phyloP scores from a whole-genome alignment of 2,888 invertebrate genomes.

The Aspidiotus rigidus region DNA sequence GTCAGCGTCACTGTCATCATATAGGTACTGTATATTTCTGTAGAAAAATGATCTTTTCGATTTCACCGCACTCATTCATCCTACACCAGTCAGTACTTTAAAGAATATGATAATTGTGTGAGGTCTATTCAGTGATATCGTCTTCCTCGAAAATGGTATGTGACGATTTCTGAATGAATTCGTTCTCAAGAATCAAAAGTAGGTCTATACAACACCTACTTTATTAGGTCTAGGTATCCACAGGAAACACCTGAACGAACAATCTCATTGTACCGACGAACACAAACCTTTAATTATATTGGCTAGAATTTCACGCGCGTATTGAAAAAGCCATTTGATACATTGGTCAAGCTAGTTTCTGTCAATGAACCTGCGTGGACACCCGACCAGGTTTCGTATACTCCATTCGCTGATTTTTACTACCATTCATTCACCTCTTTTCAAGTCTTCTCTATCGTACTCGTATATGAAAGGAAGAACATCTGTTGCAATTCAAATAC shows the following conservation, averaged over 20 bases:
- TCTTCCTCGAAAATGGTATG: too few relatives aligned
- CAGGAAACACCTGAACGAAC: not conserved
- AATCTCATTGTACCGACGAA: not conserved
- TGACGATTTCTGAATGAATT: too few relatives aligned
- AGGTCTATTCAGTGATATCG: too few relatives aligned
- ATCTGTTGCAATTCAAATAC: conserved; percentile 11
- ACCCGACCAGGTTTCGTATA: conserved; percentile 1
- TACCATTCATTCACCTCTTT: not conserved
- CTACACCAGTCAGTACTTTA: too few relatives aligned
- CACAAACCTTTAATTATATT: not conserved
- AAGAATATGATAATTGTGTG: too few relatives aligned
- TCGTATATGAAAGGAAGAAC: conserved; percentile 10
- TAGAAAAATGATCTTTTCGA: too few relatives aligned
- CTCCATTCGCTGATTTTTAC: conserved; percentile 4
- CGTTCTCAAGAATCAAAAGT: too few relatives aligned
- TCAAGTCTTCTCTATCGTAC: not conserved
- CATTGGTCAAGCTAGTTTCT: not conserved
- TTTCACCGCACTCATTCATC: too few relatives aligned
- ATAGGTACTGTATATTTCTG: too few relatives aligned
- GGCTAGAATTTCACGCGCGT: not conserved
- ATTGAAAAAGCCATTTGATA: not conserved
- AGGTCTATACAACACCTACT: too few relatives aligned
- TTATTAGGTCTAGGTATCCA: not conserved
- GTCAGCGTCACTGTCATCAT: too few relatives aligned
- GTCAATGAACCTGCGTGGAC: not conserved